phyloP scores from a whole-genome alignment of 2,888 invertebrate species.

The Cheilosia grossa region DNA sequence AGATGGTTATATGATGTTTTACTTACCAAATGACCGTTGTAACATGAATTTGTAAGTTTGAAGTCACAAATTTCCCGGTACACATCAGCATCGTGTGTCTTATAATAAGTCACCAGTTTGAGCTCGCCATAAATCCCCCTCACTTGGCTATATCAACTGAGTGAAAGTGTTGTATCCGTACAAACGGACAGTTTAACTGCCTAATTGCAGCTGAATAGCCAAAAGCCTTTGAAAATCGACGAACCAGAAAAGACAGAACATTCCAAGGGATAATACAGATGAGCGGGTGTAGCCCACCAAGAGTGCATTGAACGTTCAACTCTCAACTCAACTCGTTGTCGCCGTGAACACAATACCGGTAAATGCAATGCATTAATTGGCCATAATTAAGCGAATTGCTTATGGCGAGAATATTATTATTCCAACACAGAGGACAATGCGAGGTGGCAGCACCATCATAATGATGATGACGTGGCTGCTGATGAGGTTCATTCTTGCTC shows the following conservation, averaged over 20 bases:
- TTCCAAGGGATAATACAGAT: background rate
- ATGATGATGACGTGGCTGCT: conserved; percentile 15
- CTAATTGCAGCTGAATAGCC: conserved; percentile 23
- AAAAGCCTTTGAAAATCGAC: background rate
- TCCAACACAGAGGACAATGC: background rate
- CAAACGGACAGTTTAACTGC: background rate
- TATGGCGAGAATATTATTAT: conserved; percentile 58
- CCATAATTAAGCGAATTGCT: conserved; percentile 65
- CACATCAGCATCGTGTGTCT: no score
- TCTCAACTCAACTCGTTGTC: background rate
- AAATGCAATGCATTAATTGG: conserved; percentile 54
- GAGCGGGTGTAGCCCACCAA: background rate
- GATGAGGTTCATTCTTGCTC: conserved; percentile 2
- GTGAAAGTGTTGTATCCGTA: background rate
- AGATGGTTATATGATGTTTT: no score
- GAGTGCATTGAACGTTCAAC: conserved; percentile 51
- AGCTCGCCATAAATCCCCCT: no score
- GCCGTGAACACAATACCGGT: conserved; percentile 35
- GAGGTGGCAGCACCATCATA: conserved; percentile 6
- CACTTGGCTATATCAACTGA: no score
- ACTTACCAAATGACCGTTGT: no score
- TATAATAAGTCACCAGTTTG: no score
- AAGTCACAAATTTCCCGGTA: no score
- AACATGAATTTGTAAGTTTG: no score
- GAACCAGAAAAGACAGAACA: background rate